A percentile compares a stretch with the other conserved stretches of the same genome.
phyloP scores from a whole-genome alignment of 2,797 vertebrate species.

The Anguilla obscura region DNA sequence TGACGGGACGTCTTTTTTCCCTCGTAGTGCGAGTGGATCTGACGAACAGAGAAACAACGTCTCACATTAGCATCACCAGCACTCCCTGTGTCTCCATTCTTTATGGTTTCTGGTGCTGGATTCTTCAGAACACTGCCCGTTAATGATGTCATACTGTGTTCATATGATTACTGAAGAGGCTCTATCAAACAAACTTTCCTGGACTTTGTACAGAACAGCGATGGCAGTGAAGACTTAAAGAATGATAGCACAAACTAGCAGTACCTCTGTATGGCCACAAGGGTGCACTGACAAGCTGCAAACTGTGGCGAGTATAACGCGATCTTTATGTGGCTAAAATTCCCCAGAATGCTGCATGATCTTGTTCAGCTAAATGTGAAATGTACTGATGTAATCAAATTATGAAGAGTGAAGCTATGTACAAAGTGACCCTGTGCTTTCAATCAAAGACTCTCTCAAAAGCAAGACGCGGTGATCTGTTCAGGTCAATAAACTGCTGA shows the following conservation, averaged over 20 bases:
- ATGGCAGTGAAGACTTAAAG: background rate
- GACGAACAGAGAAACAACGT: constrained; percentile 26
- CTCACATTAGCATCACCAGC: background rate
- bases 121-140: background rate
- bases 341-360: background rate
- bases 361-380: background rate
- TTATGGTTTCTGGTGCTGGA: background rate
- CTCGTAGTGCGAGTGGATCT: constrained; percentile 98
- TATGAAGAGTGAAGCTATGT: background rate
- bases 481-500: background rate
- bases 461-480: background rate
- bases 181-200: background rate
- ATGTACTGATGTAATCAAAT: background rate
- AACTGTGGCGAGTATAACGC: background rate
- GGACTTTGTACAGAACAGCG: constrained; percentile 5
- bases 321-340: background rate
- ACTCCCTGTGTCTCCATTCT: background rate
- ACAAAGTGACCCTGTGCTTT: background rate
- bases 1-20: constrained; percentile 93
- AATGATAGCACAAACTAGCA: background rate
- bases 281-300: constrained; percentile 31
- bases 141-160: background rate
- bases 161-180: background rate
- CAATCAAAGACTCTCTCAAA: background rate
- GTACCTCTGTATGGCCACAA: constrained; percentile 36